These are phyloP conservation scores for Anthopleura xanthogrammica DNA, from an alignment of 92 coral and sea anemone species.

Conservation along the genomic window DNA sequence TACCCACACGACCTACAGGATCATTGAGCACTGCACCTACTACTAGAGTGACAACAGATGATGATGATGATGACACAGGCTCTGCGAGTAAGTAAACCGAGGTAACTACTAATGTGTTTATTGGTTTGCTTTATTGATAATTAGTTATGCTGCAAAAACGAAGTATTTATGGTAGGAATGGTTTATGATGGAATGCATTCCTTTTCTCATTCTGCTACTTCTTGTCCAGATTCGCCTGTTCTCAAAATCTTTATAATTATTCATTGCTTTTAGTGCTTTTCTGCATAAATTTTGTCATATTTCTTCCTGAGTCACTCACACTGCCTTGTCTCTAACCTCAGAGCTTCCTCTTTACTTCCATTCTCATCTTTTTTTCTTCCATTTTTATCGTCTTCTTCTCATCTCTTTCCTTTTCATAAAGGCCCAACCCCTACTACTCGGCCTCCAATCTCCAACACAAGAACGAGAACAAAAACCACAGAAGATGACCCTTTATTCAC, in stretches of 20 bases:
- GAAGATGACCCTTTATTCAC: not conserved
- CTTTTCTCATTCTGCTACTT: no score
- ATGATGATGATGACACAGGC: slow-evolving; percentile 9
- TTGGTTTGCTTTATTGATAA: not conserved
- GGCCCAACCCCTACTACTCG: not conserved
- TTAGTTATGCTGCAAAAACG: no score
- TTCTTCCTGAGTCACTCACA: not conserved
- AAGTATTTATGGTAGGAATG: no score
- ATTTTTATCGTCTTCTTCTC: not conserved
- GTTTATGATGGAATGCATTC: no score
- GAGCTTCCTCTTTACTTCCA: not conserved
- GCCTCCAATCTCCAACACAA: no score
- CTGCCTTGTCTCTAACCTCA: not conserved
- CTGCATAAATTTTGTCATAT: no score
- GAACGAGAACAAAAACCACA: not conserved
- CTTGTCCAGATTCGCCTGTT: no score
- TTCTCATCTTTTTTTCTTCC: not conserved
- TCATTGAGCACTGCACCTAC: not conserved
- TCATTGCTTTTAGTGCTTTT: no score
- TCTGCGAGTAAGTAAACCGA: slow-evolving; percentile 1
- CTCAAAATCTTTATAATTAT: no score
- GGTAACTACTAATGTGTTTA: not conserved
- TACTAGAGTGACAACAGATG: not conserved
- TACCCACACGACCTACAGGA: not conserved
- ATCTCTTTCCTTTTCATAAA: not conserved